Conservation (phyloP, 2,888 invertebrate species). For the Philereme vetulata region DNA sequence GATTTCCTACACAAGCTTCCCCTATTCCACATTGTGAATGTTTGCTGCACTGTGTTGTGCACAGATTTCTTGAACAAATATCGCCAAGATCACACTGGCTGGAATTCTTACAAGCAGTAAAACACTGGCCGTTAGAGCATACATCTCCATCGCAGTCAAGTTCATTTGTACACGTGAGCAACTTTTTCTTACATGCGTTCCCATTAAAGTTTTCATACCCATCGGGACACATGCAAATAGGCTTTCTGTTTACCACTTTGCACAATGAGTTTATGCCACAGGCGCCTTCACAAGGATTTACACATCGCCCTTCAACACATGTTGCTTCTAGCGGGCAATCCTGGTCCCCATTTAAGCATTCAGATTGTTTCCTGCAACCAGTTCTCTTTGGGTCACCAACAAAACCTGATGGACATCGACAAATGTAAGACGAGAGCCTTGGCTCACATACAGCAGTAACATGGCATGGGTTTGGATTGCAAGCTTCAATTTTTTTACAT, state of each 20-base stretch:
- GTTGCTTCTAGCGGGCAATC: constrained; percentile 91
- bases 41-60: constrained; percentile 90
- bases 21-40: constrained; percentile 91
- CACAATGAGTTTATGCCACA: constrained; percentile 94
- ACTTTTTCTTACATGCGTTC: constrained; percentile 88
- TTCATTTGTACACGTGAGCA: constrained; percentile 87
- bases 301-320: constrained; percentile 88
- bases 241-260: constrained; percentile 88
- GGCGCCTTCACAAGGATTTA: constrained; percentile 91
- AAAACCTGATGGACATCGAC: constrained; percentile 90
- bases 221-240: constrained; percentile 91
- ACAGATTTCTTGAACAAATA: constrained; percentile 90
- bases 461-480: constrained; percentile 92
- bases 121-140: constrained; percentile 93
- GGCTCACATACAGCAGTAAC: constrained; percentile 90
- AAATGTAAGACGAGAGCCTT: constrained; percentile 87
- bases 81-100: constrained; percentile 92
- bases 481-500: constrained; percentile 88
- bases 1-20: constrained; percentile 91
- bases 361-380: constrained; percentile 91
- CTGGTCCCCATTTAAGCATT: constrained; percentile 87
- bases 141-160: constrained; percentile 90
- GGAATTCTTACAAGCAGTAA: constrained; percentile 89
- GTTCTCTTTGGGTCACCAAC: constrained; percentile 89
- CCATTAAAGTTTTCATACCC: constrained; percentile 88